Conservation (phyloP, 2,797 vertebrate species). For the Chelonia mydas region DNA sequence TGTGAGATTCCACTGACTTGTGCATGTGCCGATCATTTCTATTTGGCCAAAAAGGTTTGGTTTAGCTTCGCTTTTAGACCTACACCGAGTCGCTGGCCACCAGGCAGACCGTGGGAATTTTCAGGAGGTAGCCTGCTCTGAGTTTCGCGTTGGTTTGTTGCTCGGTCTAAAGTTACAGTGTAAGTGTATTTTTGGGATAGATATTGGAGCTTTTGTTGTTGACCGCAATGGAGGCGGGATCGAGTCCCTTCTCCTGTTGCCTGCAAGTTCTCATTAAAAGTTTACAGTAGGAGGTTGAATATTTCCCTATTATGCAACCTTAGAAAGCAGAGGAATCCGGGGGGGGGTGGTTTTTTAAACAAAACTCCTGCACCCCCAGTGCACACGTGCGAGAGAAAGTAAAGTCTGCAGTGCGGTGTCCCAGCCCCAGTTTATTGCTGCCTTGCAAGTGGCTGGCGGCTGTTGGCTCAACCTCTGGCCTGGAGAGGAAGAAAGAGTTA, state of each 20-base stretch:
- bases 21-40: neutral
- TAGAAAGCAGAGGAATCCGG: neutral
- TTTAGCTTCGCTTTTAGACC: neutral
- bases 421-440: neutral
- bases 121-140: neutral
- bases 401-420: neutral
- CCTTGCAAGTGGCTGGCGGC: neutral
- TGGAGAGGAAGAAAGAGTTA: slow-evolving; percentile 37
- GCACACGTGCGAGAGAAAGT: neutral
- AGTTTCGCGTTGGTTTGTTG: no score
- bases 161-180: no score
- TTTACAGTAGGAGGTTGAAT: neutral
- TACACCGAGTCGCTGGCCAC: neutral
- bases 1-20: neutral
- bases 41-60: neutral
- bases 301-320: neutral
- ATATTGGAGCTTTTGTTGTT: neutral
- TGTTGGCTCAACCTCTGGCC: slow-evolving; percentile 25
- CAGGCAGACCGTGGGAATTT: neutral
- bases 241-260: neutral
- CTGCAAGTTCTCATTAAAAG: neutral
- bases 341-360: neutral
- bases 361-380: no score
- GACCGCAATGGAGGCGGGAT: neutral
- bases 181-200: neutral